Base-by-base conservation (phyloP, 2,797 vertebrate species). In the Esox lucius region DNA sequence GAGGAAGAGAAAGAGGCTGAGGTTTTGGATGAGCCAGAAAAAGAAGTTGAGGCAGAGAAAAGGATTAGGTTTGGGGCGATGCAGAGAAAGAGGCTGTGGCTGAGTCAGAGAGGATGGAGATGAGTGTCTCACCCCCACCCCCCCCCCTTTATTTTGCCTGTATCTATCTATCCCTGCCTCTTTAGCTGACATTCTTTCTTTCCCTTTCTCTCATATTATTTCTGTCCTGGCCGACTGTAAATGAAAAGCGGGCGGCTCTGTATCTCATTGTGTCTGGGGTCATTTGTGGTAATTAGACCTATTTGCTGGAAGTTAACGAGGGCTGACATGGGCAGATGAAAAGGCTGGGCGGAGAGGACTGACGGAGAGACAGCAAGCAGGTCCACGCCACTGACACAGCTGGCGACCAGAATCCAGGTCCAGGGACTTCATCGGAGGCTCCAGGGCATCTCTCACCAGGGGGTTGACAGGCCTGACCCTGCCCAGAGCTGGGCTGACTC, bases 211-310 rank as follows among this genome's bases (percentile, higher is more conserved):
- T 68, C 70, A 64, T 59, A 68, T 74, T 78, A 75, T 73, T 42
- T 31, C 70, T 71, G 75, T 80, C 80, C 73, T 24, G 56, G n/a
- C 56, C 3, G 56, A 26, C 22, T 61, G 56, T 61, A 59, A 24
- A 61, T 13, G 56, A 61, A 61, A 24, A 24, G 56, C 22, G 11
- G 56, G 22, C 22, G 11, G 56, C 75, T 82, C 48, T 22, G 22
- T 48, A n/a, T 59, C 48, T 69, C 17, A 17, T 73, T 75, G 79
- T 70, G 78, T 78, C 81, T 90, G 92, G 92, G 92, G 93, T 94
- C 95, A 95, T 94, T 90, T 91, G 87, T 87, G 89, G 91, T 94
- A 94, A 95, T 95, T 93, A 93, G 93, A 90, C 92, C 86, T 90
- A 90, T 93, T 94, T 75, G 92, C 90, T 86, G 86, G 91, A 93